Percentiles rank a stretch among this genome's conserved stretches.
Evolutionary conservation across 2,888 invertebrate genomes (phyloP).

Genomic region (Bimastos eiseni): DNA sequence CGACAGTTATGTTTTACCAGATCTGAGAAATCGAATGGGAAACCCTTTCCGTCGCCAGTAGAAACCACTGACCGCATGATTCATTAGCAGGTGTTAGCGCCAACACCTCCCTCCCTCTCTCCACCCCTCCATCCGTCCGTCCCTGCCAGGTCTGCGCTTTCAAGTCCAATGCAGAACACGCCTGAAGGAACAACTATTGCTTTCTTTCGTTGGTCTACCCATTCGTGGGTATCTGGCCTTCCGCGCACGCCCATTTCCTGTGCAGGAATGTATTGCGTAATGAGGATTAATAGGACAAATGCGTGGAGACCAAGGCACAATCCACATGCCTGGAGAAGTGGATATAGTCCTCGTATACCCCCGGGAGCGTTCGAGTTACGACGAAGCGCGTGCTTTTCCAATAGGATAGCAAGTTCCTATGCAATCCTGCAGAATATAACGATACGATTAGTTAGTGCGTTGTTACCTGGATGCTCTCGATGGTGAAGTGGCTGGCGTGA

Average conservation of each 20-base stretch:
- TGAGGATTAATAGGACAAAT: background rate
- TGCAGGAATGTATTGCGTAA: background rate
- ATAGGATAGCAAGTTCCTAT: background rate
- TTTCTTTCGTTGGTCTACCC: background rate
- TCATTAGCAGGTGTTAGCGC: background rate
- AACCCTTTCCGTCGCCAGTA: too few relatives aligned
- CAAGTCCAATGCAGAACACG: too few relatives aligned
- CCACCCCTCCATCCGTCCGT: too few relatives aligned
- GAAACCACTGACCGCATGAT: background rate
- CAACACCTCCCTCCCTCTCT: background rate
- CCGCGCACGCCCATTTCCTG: background rate
- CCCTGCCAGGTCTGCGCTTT: too few relatives aligned
- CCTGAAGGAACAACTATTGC: background rate
- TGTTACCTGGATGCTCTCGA: too few relatives aligned
- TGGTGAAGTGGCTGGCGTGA: too few relatives aligned
- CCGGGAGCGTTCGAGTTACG: background rate
- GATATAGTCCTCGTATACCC: background rate
- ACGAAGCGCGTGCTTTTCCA: background rate
- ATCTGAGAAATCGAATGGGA: too few relatives aligned
- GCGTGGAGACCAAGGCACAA: background rate
- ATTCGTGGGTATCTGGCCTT: background rate
- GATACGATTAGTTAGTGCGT: background rate
- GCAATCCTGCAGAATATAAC: background rate
- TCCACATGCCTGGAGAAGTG: background rate
- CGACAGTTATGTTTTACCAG: too few relatives aligned